Conservation (phyloP, 2,888 invertebrate genomes). For the Nomada ruficornis region DNA sequence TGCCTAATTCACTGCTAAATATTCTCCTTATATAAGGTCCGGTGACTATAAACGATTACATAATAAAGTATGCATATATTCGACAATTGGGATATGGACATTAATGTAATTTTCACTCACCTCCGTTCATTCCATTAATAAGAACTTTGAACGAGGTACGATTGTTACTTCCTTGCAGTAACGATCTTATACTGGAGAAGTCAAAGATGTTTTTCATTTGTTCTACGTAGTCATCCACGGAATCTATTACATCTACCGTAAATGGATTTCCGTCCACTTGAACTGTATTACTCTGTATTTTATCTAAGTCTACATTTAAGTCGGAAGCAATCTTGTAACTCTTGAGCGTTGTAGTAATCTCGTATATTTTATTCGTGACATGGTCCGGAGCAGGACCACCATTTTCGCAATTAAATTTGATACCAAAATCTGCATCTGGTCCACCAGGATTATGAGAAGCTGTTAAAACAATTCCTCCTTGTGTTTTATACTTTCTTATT, state of each 20-base stretch:
- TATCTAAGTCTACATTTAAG: conserved; percentile 90
- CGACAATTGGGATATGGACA: conserved; percentile 11
- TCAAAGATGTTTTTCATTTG: conserved; percentile 99
- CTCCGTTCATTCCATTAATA: conserved; percentile 97
- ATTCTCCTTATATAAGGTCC: conserved; percentile 97
- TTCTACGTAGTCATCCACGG: conserved; percentile 94
- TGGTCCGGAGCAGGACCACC: conserved; percentile 98
- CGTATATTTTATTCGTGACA: conserved; percentile 95
- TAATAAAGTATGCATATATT: background rate
- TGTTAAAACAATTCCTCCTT: conserved; percentile 98
- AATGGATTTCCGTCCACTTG: conserved; percentile 90
- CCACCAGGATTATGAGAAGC: conserved; percentile 99
- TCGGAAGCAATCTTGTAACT: conserved; percentile 93
- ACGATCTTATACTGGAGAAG: conserved; percentile 90
- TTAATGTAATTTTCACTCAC: conserved; percentile 83
- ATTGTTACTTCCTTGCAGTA: conserved; percentile 89
- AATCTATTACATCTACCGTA: conserved; percentile 95
- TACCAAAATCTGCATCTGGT: conserved; percentile 98
- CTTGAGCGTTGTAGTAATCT: conserved; percentile 91
- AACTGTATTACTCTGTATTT: conserved; percentile 85
- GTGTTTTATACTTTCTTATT: conserved; percentile 94
- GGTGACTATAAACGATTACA: conserved; percentile 89
- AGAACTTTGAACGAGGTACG: conserved; percentile 92
- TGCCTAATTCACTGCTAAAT: conserved; percentile 94
- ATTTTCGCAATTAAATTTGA: conserved; percentile 99